Conservation (phyloP, 2,797 vertebrate genomes). For the Gobio occitaniae region DNA sequence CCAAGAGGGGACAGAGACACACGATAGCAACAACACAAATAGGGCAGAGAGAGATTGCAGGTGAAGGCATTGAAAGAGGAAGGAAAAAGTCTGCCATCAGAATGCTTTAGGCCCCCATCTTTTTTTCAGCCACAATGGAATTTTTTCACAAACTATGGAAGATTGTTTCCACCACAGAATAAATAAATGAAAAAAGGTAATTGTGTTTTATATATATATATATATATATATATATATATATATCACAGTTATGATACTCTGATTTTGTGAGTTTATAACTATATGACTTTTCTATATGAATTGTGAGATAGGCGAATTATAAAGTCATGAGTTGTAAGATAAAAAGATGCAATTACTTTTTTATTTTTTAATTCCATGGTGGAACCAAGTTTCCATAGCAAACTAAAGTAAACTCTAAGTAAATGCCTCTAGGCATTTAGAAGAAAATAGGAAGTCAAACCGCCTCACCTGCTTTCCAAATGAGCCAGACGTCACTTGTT, state of each 20-base stretch:
- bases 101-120: neutral
- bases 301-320: neutral
- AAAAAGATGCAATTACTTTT: neutral
- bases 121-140: neutral
- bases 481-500: slow-evolving; percentile 6
- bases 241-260: neutral
- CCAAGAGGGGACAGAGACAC: slow-evolving; percentile 6
- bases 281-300: no score
- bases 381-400: no score
- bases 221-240: neutral
- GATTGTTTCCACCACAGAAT: neutral
- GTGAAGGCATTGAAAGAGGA: neutral
- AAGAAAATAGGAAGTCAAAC: neutral
- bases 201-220: neutral
- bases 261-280: no score
- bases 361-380: no score
- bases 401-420: no score
- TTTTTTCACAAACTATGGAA: neutral
- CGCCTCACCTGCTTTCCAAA: neutral
- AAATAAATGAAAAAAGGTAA: neutral
- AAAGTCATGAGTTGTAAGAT: neutral
- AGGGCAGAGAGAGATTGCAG: neutral
- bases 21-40: slow-evolving; percentile 4
- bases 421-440: neutral
- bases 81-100: neutral